Conservation (phyloP, 2,113 vertebrate species). For the Myocastor coypus region DNA sequence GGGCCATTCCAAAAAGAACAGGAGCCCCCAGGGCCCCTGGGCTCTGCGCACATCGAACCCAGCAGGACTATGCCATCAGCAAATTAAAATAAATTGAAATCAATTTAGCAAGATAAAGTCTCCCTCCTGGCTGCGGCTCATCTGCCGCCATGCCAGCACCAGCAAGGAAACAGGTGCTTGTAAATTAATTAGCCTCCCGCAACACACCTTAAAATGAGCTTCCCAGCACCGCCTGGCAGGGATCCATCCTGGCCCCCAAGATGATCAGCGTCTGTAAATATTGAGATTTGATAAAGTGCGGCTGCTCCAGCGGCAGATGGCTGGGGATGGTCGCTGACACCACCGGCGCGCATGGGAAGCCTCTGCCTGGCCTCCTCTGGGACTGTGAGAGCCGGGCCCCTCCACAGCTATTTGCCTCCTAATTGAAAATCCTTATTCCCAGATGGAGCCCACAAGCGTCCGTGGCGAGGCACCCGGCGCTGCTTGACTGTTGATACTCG, state of each 20-base stretch:
- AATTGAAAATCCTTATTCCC: conserved; percentile 96
- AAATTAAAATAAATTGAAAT: conserved; percentile 91
- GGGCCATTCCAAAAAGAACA: conserved; percentile 2
- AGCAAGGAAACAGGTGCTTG: conserved; percentile 94
- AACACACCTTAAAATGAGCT: conserved; percentile 93
- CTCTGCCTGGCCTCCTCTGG: conserved; percentile 89
- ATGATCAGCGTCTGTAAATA: conserved; percentile 96
- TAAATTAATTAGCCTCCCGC: conserved; percentile 95
- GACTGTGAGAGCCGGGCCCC: conserved; percentile 88
- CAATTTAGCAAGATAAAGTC: conserved; percentile 88
- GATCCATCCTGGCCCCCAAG: conserved; percentile 91
- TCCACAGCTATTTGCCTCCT: conserved; percentile 93
- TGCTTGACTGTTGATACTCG: conserved; percentile 92
- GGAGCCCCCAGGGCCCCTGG: conserved; percentile 47
- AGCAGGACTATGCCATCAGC: conserved; percentile 84
- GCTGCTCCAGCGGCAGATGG: conserved; percentile 94
- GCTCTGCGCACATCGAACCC: conserved; percentile 81
- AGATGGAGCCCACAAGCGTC: conserved; percentile 90
- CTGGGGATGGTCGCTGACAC: conserved; percentile 90
- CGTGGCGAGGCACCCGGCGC: conserved; percentile 85
- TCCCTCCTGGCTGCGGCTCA: conserved; percentile 86
- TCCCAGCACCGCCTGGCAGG: conserved; percentile 91
- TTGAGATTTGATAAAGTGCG: conserved; percentile 96
- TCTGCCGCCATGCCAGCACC: conserved; percentile 88
- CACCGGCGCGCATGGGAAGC: conserved; percentile 88